phyloP scores from a whole-genome alignment of 2,113 vertebrate genomes.

The Sorex araneus region DNA sequence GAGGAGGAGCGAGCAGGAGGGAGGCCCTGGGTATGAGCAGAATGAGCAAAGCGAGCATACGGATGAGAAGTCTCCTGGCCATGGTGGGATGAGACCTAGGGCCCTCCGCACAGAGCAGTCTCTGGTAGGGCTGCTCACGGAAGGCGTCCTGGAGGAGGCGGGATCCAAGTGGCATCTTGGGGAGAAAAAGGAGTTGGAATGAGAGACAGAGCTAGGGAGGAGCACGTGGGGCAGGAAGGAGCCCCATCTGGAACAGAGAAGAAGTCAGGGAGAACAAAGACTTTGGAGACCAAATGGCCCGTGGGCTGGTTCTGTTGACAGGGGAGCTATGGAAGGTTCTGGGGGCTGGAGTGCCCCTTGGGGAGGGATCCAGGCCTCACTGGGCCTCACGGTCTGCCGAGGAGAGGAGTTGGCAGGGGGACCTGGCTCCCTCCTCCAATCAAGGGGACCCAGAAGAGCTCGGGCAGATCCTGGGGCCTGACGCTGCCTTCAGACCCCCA shows the following conservation, averaged over 20 bases:
- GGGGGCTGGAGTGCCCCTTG: neutral
- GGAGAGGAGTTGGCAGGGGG: neutral
- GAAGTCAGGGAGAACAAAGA: neutral
- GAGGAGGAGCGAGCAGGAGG: no score
- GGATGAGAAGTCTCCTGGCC: neutral
- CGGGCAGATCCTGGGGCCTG: neutral
- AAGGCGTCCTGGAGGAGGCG: slow-evolving; percentile 56
- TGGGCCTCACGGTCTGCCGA: neutral
- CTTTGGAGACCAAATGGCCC: neutral
- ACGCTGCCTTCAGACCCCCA: slow-evolving; percentile 41
- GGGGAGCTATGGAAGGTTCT: slow-evolving; percentile 40
- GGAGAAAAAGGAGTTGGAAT: neutral
- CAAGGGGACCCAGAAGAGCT: slow-evolving; percentile 21
- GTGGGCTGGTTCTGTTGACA: neutral
- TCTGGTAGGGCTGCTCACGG: neutral
- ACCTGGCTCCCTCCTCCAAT: neutral
- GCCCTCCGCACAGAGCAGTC: neutral
- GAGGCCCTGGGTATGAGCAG: neutral
- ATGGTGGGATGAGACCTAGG: neutral
- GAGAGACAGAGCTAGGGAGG: neutral
- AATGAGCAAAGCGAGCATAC: neutral
- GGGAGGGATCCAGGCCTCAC: neutral
- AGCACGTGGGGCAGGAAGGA: neutral
- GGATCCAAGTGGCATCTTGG: neutral
- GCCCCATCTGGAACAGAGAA: neutral